Conservation (phyloP, 1,140 invertebrate species). For the Bombyx mandarina region DNA sequence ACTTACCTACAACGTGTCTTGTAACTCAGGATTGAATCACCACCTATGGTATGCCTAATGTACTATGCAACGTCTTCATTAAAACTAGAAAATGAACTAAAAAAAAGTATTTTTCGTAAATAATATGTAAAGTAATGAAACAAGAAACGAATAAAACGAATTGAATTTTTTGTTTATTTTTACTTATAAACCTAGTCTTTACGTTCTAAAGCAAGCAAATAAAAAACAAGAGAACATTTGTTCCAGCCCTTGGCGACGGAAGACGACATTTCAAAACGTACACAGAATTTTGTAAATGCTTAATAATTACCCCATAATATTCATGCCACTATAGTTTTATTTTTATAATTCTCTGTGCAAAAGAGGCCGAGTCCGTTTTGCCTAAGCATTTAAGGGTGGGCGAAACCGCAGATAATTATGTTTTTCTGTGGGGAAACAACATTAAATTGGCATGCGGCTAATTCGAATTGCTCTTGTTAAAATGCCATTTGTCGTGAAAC, state of each 20-base stretch:
- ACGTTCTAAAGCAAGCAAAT: no score
- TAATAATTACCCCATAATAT: constrained; percentile 33
- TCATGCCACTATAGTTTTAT: no score
- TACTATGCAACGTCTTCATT: no score
- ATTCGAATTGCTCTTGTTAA: constrained; percentile 16
- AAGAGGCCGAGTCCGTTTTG: constrained; percentile 32
- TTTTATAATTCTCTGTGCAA: constrained; percentile 31
- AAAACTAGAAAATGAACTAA: no score
- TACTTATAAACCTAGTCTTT: no score
- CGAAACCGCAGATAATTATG: constrained; percentile 49
- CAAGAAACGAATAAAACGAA: no score
- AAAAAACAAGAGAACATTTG: not conserved
- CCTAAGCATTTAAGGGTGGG: constrained; percentile 48
- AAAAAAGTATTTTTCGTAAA: no score
- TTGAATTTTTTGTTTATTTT: no score
- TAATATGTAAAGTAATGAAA: no score
- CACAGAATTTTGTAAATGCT: constrained; percentile 38
- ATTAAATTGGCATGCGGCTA: constrained; percentile 23
- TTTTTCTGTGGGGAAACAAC: constrained; percentile 33
- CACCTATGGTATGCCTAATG: no score
- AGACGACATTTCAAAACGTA: constrained; percentile 25
- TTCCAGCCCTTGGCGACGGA: constrained; percentile 27
- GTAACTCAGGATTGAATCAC: no score
- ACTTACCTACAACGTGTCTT: no score
- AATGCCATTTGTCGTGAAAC: constrained; percentile 25